Conservation (phyloP, 2,113 vertebrate species). For the Tragelaphus strepsiceros region DNA sequence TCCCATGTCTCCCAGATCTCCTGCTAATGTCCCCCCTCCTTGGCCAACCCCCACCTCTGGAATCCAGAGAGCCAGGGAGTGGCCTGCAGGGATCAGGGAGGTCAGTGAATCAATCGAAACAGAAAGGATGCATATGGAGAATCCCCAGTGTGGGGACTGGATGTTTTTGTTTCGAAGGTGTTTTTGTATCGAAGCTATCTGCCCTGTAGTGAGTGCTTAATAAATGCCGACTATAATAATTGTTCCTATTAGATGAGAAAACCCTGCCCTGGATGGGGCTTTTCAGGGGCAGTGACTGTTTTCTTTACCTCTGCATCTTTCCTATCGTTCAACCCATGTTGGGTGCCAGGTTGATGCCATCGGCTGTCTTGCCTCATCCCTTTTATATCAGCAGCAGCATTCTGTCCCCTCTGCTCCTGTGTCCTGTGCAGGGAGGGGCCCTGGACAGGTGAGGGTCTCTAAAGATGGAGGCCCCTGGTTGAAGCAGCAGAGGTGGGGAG, state of each 20-base stretch:
- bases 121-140: not conserved
- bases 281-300: not conserved
- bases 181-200: too few relatives aligned
- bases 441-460: not conserved
- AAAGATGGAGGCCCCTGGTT: not conserved
- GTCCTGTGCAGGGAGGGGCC: not conserved
- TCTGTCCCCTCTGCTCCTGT: not conserved
- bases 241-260: not conserved
- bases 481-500: not conserved
- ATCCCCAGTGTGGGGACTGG: fast-evolving
- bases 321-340: not conserved
- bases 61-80: not conserved
- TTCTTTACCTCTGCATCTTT: not conserved
- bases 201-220: not conserved
- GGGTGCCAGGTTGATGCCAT: not conserved
- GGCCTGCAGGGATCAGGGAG: not conserved
- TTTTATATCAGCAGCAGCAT: not conserved
- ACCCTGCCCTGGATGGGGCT: not conserved
- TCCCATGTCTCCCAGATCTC: not conserved
- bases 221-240: too few relatives aligned
- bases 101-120: not conserved
- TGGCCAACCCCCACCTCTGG: not conserved
- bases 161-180: not conserved
- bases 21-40: not conserved
- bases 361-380: not conserved